phyloP scores from a whole-genome alignment of 1,140 invertebrate species.

The Trichomalopsis sarcophagae region DNA sequence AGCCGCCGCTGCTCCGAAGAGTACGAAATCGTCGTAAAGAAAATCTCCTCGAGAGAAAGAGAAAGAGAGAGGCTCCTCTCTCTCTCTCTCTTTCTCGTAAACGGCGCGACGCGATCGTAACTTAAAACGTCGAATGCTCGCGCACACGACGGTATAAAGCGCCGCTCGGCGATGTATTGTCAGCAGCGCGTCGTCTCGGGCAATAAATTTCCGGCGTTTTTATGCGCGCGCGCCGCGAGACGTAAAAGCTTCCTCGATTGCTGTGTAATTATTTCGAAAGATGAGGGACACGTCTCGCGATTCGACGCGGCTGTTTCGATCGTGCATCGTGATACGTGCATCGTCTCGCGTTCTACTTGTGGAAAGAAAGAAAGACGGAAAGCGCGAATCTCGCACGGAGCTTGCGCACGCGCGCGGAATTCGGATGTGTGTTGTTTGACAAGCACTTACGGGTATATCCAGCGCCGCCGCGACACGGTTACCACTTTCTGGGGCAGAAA shows the following conservation, averaged over 20 bases:
- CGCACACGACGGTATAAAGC: conserved; percentile 18
- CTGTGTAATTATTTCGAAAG: conserved; percentile 32
- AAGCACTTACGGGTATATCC: conserved; percentile 27
- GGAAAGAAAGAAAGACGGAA: too few species aligned
- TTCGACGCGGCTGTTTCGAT: background rate
- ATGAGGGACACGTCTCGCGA: background rate
- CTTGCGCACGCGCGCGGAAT: background rate
- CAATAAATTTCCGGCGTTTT: conserved; percentile 24
- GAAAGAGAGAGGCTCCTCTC: background rate
- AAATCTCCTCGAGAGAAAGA: background rate
- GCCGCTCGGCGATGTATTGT: conserved; percentile 11
- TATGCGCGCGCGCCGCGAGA: background rate
- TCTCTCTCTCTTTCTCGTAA: conserved; percentile 14
- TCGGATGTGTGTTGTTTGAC: conserved; percentile 22
- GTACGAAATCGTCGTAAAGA: background rate
- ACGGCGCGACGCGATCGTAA: conserved; percentile 28
- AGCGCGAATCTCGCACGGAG: background rate
- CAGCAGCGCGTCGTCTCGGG: conserved; percentile 6
- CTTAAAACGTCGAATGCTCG: conserved; percentile 23
- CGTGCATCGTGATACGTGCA: too few species aligned
- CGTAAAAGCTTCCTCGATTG: conserved; percentile 20
- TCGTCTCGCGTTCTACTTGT: too few species aligned
- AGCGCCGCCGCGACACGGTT: background rate
- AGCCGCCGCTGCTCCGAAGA: background rate
- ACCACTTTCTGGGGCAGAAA: conserved; percentile 55